Evolutionary conservation across 2,888 invertebrate species (phyloP).

Genomic region (Metopia argyrocephala): DNA sequence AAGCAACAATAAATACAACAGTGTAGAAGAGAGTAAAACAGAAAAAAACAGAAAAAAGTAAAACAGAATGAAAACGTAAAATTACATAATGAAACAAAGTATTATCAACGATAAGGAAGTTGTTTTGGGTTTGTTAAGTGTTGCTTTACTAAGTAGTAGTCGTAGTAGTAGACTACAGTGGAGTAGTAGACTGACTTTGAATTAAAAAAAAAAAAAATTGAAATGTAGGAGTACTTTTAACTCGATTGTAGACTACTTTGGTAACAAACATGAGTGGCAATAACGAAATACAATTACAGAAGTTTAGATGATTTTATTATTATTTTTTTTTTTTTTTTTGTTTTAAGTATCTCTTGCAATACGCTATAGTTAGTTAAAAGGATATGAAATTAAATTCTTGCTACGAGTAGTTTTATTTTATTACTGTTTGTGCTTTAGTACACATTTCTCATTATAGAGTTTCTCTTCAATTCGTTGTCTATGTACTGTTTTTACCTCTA

Average conservation of each 20-base stretch:
- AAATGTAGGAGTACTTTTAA: conserved; percentile 28
- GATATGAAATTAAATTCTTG: neutral
- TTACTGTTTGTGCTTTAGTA: too few species aligned
- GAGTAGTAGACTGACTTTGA: neutral
- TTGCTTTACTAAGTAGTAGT: conserved; percentile 54
- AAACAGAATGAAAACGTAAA: conserved; percentile 31
- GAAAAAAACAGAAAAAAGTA: conserved; percentile 16
- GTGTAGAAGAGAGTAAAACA: conserved; percentile 18
- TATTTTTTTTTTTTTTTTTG: conserved; percentile 21
- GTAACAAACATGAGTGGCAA: conserved; percentile 59
- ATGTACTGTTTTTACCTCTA: neutral
- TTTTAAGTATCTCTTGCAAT: neutral
- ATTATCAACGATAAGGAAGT: conserved; percentile 64
- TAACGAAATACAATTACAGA: conserved; percentile 53
- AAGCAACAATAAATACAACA: conserved; percentile 51
- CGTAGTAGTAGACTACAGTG: neutral
- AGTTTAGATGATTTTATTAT: conserved; percentile 26
- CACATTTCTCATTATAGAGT: neutral
- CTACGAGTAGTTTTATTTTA: too few species aligned
- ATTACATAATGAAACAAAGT: conserved; percentile 64
- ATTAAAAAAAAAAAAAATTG: neutral
- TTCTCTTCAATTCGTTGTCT: conserved; percentile 22
- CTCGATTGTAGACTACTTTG: conserved; percentile 36
- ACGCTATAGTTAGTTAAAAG: neutral
- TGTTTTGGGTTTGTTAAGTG: conserved; percentile 64